Base-by-base conservation (phyloP, 2,888 invertebrate genomes). In the Drosophila fungiperda region DNA sequence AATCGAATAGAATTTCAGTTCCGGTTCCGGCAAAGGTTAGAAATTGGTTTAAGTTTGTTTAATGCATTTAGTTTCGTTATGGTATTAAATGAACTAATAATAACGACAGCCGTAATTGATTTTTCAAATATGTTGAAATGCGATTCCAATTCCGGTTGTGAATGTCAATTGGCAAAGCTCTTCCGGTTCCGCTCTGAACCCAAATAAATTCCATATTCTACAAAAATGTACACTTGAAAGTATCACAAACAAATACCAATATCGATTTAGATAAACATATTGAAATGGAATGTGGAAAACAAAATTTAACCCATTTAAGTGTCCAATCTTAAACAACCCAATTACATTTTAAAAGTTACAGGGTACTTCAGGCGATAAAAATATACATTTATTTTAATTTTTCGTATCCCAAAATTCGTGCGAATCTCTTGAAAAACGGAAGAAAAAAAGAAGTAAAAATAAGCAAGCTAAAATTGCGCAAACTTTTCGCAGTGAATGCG, bases 401-500 rank as follows among this genome's bases (percentile, higher is more conserved):
- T 48, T 49, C 36, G 49, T 36, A 15, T 33, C 29, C 52, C 45
- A 61, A 71, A 71, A 49, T 74, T 78, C 80, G 38, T 29, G 75
- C 55, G 68, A 76, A 67, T 67, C 42, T 72, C n/a, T 65, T 42
- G n/a, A 48, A 29, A 36, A 26, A 53, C 52, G 48, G 15, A 45
- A 45, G 23, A 57, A 69, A 20, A 54, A 53, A 45, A 4, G 20
- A 36, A 36, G 29, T 54, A 61, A 40, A 15, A 42, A 50, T 26
- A 32, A 52, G 55, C 29, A n/a, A 9, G 35, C 9, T n/a, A 36
- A 48, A 64, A 50, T 70, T 80, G 59, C 57, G 80, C 65, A 77
- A 77, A 59, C 17, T 53, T 50, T 57, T 64, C 48, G 50, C 42
- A 60, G 64, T 57, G 54, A 77, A 57, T 72, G 78, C 36, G 79